Conservation (phyloP, 2,888 invertebrate species). For the Heliconius ismenius region DNA sequence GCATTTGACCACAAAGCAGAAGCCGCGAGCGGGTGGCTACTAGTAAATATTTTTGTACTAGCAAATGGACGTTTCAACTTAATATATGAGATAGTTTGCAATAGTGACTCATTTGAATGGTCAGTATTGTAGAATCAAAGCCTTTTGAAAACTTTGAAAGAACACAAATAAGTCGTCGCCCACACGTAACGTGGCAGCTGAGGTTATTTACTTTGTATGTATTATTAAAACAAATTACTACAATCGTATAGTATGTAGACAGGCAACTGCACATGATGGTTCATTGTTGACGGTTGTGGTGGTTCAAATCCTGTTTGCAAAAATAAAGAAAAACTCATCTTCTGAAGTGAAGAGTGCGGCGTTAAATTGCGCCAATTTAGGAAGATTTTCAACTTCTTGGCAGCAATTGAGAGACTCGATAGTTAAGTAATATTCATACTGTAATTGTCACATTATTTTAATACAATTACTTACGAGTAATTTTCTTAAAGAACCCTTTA, state of each 20-base stretch:
- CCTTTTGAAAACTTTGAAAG: conserved; percentile 65
- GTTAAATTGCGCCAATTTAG: not conserved
- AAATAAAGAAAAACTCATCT: too few species aligned
- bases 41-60: not conserved
- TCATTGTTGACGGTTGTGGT: not conserved
- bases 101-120: conserved; percentile 22
- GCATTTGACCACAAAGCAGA: not conserved
- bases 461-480: too few species aligned
- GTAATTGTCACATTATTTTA: too few species aligned
- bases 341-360: not conserved
- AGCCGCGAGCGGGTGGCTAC: not conserved
- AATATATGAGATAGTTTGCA: conserved; percentile 18
- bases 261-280: too few species aligned
- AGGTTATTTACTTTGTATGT: not conserved
- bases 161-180: conserved; percentile 56
- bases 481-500: not conserved
- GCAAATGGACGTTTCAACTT: not conserved
- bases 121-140: conserved; percentile 67
- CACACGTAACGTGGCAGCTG: conserved; percentile 31
- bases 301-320: not conserved
- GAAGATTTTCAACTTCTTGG: not conserved
- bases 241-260: not conserved
- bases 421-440: not conserved
- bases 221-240: conserved; percentile 6
- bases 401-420: not conserved